Conservation (phyloP, 64 coral and sea anemone genomes). For the Platygyra sinensis region DNA sequence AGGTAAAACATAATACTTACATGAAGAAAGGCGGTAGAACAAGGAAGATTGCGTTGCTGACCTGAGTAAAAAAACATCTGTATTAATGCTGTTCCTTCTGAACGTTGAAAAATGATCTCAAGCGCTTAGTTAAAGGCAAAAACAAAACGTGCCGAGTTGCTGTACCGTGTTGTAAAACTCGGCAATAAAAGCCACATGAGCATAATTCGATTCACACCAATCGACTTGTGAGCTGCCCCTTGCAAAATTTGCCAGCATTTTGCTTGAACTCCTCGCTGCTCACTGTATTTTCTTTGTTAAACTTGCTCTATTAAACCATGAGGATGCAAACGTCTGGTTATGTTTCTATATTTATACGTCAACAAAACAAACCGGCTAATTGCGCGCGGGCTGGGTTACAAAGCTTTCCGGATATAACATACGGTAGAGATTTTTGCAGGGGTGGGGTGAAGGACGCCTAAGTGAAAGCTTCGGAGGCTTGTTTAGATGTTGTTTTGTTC, state of each 20-base stretch:
- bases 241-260: conserved; percentile 91
- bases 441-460: not conserved
- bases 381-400: not conserved
- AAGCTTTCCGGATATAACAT: not conserved
- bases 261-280: not conserved
- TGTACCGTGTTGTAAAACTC: conserved; percentile 98
- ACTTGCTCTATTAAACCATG: not conserved
- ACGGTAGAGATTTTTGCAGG: not conserved
- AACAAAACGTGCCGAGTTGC: not conserved
- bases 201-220: conserved; percentile 98
- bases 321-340: not conserved
- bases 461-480: not conserved
- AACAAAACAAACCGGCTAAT: conserved; percentile 1
- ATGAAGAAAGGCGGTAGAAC: conserved; percentile 85
- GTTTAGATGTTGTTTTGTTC: not conserved
- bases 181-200: conserved; percentile 72
- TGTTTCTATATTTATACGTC: no score
- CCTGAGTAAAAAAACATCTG: conserved; percentile 53
- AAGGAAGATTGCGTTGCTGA: conserved; percentile 91
- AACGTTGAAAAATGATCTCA: not conserved
- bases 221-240: conserved; percentile 90
- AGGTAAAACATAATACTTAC: conserved; percentile 71
- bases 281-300: not conserved
- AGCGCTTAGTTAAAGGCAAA: not conserved
- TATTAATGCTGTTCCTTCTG: not conserved